These are phyloP conservation scores for Zele albiditarsus DNA, from an alignment of 2,888 invertebrate species.

Conservation along the genomic window DNA sequence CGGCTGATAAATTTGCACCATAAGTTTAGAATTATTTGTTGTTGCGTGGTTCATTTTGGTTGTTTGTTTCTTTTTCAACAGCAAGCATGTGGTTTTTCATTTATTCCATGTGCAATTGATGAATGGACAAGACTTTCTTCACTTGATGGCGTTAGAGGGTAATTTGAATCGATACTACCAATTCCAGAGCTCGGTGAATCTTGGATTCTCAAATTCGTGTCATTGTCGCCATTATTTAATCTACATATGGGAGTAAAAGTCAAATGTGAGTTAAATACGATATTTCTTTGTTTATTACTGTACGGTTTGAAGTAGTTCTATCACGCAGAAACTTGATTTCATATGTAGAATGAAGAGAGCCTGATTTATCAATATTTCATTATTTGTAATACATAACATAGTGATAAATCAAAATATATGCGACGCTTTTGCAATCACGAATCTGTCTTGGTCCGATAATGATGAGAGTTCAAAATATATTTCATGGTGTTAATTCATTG, in stretches of 20 bases:
- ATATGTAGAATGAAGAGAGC: too few species aligned
- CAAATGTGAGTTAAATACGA: neutral
- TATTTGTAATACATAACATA: too few species aligned
- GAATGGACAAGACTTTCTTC: conserved; percentile 73
- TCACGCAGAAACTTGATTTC: too few species aligned
- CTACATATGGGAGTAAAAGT: conserved; percentile 28
- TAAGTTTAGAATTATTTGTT: conserved; percentile 20
- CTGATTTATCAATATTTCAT: too few species aligned
- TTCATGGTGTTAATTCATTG: too few species aligned
- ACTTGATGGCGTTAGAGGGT: conserved; percentile 64
- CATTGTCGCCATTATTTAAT: conserved; percentile 49
- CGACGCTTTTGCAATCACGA: too few species aligned
- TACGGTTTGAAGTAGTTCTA: too few species aligned
- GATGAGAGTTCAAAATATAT: too few species aligned
- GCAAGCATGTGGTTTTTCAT: conserved; percentile 77
- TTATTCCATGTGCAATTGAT: conserved; percentile 81
- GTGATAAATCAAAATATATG: too few species aligned
- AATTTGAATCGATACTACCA: conserved; percentile 62
- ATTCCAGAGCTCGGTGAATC: conserved; percentile 75
- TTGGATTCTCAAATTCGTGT: conserved; percentile 75
- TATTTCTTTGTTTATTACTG: too few species aligned
- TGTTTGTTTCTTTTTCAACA: conserved; percentile 72
- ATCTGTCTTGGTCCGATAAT: too few species aligned
- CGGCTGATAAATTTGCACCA: conserved; percentile 5
- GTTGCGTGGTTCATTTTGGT: neutral